Percentiles rank a stretch among this genome's conserved stretches.
phyloP scores from a whole-genome alignment of 2,113 vertebrate species.

The Panurus biarmicus region DNA sequence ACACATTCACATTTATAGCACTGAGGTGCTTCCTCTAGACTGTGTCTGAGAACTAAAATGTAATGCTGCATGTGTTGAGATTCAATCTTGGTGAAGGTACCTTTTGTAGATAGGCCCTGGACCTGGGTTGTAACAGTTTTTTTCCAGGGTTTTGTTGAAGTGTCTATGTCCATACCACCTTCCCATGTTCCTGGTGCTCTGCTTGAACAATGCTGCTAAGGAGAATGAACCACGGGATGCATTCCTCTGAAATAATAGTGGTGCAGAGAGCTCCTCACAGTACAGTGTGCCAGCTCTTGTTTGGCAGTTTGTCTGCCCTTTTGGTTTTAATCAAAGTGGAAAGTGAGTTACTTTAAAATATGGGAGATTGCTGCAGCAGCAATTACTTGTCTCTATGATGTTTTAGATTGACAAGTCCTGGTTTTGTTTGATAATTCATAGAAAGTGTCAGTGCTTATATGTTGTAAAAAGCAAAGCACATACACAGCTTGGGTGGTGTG shows the following conservation, averaged over 20 bases:
- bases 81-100: not conserved
- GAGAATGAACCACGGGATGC: not conserved
- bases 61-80: not conserved
- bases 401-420: not conserved
- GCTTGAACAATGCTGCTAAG: not conserved
- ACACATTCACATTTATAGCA: accelerated
- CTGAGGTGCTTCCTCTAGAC: not conserved
- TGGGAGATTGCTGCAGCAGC: not conserved
- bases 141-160: not conserved
- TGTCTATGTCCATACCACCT: not conserved
- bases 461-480: not conserved
- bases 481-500: not conserved
- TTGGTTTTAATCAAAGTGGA: not conserved
- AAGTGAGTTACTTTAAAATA: not conserved
- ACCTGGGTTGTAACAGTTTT: not conserved
- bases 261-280: not conserved
- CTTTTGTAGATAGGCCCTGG: not conserved
- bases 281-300: not conserved
- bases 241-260: not conserved
- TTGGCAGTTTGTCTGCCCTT: not conserved
- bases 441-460: not conserved
- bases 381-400: not conserved
- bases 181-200: not conserved
- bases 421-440: not conserved
- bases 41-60: not conserved